Evolutionary conservation across 2,888 invertebrate species (phyloP), one percentile per base, ranked within the genome.

Genomic region (Agonopterix heracliana): DNA sequence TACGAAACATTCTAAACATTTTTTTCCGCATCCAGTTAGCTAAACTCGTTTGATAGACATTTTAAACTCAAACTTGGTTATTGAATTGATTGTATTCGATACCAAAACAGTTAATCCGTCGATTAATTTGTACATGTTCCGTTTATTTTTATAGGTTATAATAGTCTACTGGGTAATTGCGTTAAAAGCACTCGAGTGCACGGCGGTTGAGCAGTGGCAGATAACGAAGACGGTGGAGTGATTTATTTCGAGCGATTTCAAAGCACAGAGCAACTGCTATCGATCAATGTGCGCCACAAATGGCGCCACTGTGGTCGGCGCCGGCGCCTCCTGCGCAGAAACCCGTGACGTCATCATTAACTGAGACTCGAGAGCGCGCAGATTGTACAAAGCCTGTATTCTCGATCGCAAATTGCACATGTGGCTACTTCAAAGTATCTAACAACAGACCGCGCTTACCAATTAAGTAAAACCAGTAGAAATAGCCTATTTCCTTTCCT

Each of bases 251-350:
- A 74, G 70, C 69, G 42, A 51, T 64, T 54, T 59, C 64, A 68
- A 51, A 53, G 61, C 66, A 67, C 71, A 71, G 66, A 63, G 60
- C 38, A 38, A 38, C 70, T 65, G 54, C 63, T 65, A 68, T 74
- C 66, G 69, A 78, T 82, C 85, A 85, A 85, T 80, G 78, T 86
- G 86, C 71, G 66, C 70, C 69, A 76, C 85, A 82, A 85, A 81
- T 84, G 81, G 80, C 81, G 85, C 80, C 83, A 66, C 64, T 60
- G 60, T 65, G 62, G 63, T 60, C 68, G 68, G 64, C 67, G 60
- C 41, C 68, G 66, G 68, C 66, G 72, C 71, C 78, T 77, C 74
- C 74, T 67, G 75, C 68, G 71, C 74, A 71, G 68, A 66, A 62
- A 57, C 55, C 58, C 57, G 54, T 82, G 80, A 81, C 82, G 80